These are phyloP conservation scores for Rosalia funebris DNA, from an alignment of 2,888 invertebrate species.

Conservation along the genomic window DNA sequence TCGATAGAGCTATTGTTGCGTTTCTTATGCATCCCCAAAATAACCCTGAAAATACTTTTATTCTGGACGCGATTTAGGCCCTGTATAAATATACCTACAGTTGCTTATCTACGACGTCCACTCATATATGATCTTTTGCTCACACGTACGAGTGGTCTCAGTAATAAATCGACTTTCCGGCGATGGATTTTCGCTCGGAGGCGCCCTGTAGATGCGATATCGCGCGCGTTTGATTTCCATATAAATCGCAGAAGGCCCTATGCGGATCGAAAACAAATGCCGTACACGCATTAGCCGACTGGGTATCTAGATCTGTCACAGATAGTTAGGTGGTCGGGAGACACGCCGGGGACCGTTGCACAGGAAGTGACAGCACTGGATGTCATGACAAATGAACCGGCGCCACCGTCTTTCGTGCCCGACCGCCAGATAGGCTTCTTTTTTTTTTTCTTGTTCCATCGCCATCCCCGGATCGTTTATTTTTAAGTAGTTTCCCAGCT, in stretches of 20 bases:
- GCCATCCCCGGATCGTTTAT: conserved; percentile 39
- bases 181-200: too few relatives aligned
- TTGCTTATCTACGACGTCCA: too few relatives aligned
- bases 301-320: conserved; percentile 38
- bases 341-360: conserved; percentile 35
- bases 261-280: conserved; percentile 23
- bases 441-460: conserved; percentile 31
- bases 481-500: conserved; percentile 27
- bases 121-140: too few relatives aligned
- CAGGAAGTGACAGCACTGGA: conserved; percentile 63
- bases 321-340: conserved; percentile 29
- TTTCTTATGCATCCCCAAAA: too few relatives aligned
- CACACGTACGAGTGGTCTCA: too few relatives aligned
- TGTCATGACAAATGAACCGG: conserved; percentile 64
- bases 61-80: too few relatives aligned
- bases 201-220: neutral
- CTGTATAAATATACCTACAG: too few relatives aligned
- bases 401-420: conserved; percentile 59
- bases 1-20: too few relatives aligned
- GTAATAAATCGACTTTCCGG: too few relatives aligned
- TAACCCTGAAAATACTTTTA: too few relatives aligned
- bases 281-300: conserved; percentile 37
- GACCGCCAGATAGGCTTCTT: conserved; percentile 32
- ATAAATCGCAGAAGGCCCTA: conserved; percentile 20
- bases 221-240: conserved; percentile 15